Evolutionary conservation across 2,113 vertebrate genomes (phyloP).

Genomic region (Hemiprocne comata): DNA sequence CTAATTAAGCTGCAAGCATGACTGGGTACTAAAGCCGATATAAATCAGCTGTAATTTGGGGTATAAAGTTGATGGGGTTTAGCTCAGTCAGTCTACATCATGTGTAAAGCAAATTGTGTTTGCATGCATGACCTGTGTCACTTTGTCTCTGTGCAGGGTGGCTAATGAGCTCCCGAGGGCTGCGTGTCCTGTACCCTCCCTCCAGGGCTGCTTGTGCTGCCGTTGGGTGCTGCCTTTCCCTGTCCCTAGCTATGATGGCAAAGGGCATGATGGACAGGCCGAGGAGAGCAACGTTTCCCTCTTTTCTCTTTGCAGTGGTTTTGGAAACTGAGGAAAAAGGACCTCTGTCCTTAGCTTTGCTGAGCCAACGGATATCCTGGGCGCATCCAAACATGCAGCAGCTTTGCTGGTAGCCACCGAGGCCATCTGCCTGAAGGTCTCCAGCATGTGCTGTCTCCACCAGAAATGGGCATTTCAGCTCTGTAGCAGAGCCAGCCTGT

Average conservation of each 20-base stretch:
- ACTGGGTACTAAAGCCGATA: neutral
- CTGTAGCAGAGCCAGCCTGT: neutral
- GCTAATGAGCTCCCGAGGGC: accelerated
- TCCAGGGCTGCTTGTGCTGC: accelerated
- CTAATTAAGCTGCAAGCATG: neutral
- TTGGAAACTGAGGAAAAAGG: neutral
- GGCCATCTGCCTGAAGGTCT: accelerated
- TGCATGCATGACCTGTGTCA: neutral
- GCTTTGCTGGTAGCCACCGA: neutral
- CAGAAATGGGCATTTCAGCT: neutral
- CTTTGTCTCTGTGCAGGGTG: accelerated
- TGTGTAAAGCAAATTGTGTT: accelerated
- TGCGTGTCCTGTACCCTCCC: accelerated
- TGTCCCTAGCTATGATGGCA: neutral
- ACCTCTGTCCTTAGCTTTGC: neutral
- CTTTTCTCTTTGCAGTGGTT: neutral
- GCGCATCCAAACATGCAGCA: accelerated
- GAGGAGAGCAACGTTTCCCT: neutral
- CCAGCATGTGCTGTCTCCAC: neutral
- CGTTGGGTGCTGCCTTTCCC: accelerated
- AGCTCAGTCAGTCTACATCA: neutral
- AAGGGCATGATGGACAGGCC: neutral
- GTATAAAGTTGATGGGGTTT: neutral
- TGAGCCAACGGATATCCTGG: neutral
- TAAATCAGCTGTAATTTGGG: neutral